Conservation (phyloP, 2,113 vertebrate genomes). For the Cynocephalus volans region DNA sequence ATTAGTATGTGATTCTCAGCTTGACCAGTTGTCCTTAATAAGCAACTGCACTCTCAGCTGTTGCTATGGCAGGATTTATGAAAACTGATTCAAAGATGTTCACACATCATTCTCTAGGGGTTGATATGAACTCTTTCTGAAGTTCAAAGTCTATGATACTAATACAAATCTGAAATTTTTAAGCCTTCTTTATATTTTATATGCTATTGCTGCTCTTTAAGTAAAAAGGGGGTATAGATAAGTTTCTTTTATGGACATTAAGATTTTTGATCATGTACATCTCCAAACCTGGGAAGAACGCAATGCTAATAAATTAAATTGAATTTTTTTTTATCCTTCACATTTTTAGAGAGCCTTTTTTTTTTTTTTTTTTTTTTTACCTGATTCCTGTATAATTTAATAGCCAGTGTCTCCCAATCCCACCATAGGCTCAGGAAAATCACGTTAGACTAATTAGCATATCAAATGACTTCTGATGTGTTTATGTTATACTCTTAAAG, state of each 20-base stretch:
- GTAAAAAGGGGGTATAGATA: not conserved
- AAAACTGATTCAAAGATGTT: not conserved
- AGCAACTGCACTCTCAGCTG: not conserved
- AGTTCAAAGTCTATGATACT: constrained; percentile 22
- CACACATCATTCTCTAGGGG: not conserved
- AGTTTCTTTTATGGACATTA: not conserved
- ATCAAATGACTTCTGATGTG: not conserved
- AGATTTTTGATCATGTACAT: constrained; percentile 20
- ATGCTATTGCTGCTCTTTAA: not conserved
- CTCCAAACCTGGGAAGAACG: not conserved
- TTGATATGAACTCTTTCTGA: not conserved
- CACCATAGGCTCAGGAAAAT: not conserved
- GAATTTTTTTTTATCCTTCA: constrained; percentile 51
- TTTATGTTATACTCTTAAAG: not conserved
- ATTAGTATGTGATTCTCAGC: not conserved
- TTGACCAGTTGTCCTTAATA: not conserved
- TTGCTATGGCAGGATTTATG: constrained; percentile 30
- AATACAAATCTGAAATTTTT: constrained; percentile 8
- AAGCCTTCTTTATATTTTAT: constrained; percentile 23
- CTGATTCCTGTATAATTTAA: not conserved
- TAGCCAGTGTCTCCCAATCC: not conserved
- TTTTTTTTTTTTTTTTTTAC: not conserved
- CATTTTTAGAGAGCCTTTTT: not conserved
- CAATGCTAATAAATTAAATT: not conserved
- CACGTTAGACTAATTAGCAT: not conserved